These are phyloP conservation scores for Syngnathus acus DNA, from an alignment of 2,797 vertebrate genomes.

Conservation along the genomic window DNA sequence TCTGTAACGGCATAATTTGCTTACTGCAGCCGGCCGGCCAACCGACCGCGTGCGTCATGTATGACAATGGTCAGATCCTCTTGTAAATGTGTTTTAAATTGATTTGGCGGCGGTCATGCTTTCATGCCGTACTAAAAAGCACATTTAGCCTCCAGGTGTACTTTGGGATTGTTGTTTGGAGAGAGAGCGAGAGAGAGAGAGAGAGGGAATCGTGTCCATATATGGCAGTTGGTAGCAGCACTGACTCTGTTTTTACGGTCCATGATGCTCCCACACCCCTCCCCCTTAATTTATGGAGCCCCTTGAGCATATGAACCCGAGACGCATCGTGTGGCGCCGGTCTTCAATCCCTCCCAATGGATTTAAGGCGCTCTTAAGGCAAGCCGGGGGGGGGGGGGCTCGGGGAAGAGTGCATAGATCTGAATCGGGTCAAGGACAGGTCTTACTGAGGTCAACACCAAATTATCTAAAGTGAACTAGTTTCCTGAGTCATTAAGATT, in stretches of 20 bases:
- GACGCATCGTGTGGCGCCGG: conserved; percentile 35
- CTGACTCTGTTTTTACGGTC: conserved; percentile 43
- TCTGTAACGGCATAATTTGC: conserved; percentile 17
- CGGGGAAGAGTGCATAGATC: conserved; percentile 24
- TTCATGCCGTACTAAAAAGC: background rate
- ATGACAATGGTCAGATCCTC: background rate
- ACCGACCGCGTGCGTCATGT: conserved; percentile 14
- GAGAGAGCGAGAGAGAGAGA: background rate
- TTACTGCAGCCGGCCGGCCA: conserved; percentile 19
- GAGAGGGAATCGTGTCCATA: conserved; percentile 30
- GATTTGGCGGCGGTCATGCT: conserved; percentile 21
- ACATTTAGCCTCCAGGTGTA: background rate
- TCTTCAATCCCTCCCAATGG: conserved; percentile 27
- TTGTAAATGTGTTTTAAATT: conserved; percentile 33
- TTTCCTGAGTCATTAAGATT: conserved; percentile 1
- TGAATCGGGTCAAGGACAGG: conserved; percentile 30
- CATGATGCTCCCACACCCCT: conserved; percentile 24
- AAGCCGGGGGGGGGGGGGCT: conserved; percentile 9
- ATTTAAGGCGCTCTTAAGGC: conserved; percentile 41
- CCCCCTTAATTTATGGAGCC: conserved; percentile 58
- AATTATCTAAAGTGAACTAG: background rate
- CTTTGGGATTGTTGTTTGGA: conserved; percentile 6
- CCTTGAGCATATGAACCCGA: conserved; percentile 54
- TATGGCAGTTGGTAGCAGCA: conserved; percentile 52
- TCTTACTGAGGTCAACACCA: conserved; percentile 1